Evolutionary conservation across 2,797 vertebrate genomes (phyloP).

Genomic region (Hybognathus amarus): DNA sequence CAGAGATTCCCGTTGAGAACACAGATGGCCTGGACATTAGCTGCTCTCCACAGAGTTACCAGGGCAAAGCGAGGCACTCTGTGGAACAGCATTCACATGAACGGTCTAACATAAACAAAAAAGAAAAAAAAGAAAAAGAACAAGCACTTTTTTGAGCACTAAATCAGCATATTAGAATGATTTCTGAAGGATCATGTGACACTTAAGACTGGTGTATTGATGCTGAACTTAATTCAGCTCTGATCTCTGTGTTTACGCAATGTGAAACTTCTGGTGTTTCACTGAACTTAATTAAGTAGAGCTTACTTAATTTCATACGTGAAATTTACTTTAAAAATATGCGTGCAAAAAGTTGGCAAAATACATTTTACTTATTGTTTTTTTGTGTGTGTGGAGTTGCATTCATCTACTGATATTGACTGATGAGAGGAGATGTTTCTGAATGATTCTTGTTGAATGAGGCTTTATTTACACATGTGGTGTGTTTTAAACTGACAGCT

Average conservation of each 20-base stretch:
- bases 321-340: no score
- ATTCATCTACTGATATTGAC: neutral
- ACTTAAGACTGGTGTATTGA: neutral
- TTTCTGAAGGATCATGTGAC: neutral
- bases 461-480: slow-evolving; percentile 58
- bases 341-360: no score
- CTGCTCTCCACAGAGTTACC: slow-evolving; percentile 9
- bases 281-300: no score
- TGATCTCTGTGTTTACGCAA: no score
- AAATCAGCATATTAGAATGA: neutral
- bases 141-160: neutral
- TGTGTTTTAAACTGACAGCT: slow-evolving; percentile 68
- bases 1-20: slow-evolving; percentile 1
- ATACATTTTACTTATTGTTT: no score
- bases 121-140: neutral
- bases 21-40: slow-evolving; percentile 38
- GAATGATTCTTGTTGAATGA: slow-evolving; percentile 34
- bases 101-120: neutral
- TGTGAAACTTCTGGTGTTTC: no score
- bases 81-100: neutral
- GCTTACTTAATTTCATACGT: no score
- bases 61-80: slow-evolving; percentile 9
- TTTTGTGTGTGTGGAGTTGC: neutral
- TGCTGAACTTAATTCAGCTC: neutral
- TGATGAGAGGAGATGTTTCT: slow-evolving; percentile 4